Base-by-base conservation (phyloP, 1,140 invertebrate species). In the Sesamia nonagrioides region DNA sequence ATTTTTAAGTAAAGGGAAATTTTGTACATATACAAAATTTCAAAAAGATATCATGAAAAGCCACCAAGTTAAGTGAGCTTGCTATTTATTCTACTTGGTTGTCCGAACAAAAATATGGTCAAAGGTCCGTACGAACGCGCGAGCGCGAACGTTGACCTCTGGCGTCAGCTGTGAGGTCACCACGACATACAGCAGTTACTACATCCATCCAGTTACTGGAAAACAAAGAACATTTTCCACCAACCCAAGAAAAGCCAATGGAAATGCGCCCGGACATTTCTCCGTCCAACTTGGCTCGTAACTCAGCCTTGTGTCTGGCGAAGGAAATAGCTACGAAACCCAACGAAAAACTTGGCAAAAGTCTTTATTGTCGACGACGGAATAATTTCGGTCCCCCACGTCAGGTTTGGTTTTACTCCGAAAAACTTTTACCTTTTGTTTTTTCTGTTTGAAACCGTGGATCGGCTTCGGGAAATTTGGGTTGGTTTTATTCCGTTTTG, bases 301-400 rank as follows among this genome's bases (percentile, higher is more conserved):
- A 69, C 66, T 78, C 68, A 71, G 18, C 54, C 42, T 15, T 40
- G 60, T 77, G 61, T 58, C 42, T 56, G 54, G 54, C 50, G 45
- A n/a, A 52, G 68, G 66, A 71, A 78, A 78, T 78, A 68, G 21
- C 72, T 42, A 75, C 72, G 72, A 75, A 61, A 75, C 56, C 27
- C 11, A 6, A 35, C 21, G 50, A 71, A 71, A 52, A 60, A 75
- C 72, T 69, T 69, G 42, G 40, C 66, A 50, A 73, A 50, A 75
- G 60, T 61, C 50, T 60, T 78, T 78, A 69, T 61, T 61, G 21
- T 40, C 40, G 17, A n/a, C 52, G 52, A 54, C 72, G 35, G 72
- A 75, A 61, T 75, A 75, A 75, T 75, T 75, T 75, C 72, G 56
- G 56, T 66, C 61, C 37, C 45, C 61, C 17, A 18, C 61, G 37